Evolutionary conservation across 1,140 invertebrate species (phyloP).

Genomic region (Camponotus floridanus): DNA sequence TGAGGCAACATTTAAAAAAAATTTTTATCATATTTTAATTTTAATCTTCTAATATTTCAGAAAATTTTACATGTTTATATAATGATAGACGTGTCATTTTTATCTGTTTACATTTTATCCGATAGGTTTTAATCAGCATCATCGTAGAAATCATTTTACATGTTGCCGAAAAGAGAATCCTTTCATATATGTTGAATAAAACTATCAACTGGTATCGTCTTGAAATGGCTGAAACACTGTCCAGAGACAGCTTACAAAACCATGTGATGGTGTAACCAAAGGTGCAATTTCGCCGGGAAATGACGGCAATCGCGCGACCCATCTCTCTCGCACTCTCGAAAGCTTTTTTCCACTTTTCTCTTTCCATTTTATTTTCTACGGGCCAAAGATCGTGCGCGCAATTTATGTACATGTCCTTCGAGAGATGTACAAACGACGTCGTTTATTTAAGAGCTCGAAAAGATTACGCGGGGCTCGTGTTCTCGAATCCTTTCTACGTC

Average conservation of each 20-base stretch:
- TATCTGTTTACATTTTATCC: background rate
- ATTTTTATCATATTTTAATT: no score
- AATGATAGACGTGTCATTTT: background rate
- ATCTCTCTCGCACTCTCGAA: constrained; percentile 25
- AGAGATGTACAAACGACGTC: constrained; percentile 73
- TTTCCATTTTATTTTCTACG: constrained; percentile 41
- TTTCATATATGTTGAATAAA: constrained; percentile 16
- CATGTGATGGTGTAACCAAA: constrained; percentile 50
- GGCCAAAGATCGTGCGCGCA: constrained; percentile 47
- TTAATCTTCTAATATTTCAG: background rate
- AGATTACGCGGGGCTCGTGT: constrained; percentile 64
- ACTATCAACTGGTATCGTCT: constrained; percentile 21
- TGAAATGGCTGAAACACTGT: constrained; percentile 32
- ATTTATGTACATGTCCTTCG: constrained; percentile 60
- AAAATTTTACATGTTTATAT: constrained; percentile 12
- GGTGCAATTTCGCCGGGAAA: constrained; percentile 67
- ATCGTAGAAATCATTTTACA: background rate
- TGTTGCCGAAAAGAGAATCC: background rate
- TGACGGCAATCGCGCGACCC: constrained; percentile 54
- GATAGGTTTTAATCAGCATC: constrained; percentile 13
- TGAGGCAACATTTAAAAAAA: no score
- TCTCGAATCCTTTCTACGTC: constrained; percentile 27
- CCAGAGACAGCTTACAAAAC: constrained; percentile 23
- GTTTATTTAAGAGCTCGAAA: constrained; percentile 65
- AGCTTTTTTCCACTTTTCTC: constrained; percentile 8